Conservation (phyloP, 2,888 invertebrate species). For the Hypselothyrea guttata region DNA sequence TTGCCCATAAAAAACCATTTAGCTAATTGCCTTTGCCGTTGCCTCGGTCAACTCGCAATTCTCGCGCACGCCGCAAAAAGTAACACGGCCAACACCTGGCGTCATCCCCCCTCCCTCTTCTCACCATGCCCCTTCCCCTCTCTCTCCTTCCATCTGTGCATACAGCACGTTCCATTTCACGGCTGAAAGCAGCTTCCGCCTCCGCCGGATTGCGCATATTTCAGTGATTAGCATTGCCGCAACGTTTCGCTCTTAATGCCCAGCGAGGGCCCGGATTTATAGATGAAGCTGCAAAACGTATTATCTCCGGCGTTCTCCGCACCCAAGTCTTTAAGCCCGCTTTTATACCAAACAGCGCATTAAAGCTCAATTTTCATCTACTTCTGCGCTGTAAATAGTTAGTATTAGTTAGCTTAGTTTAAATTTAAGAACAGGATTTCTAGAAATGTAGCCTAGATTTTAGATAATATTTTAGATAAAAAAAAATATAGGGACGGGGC, state of each 20-base stretch:
- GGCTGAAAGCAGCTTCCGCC: slow-evolving; percentile 29
- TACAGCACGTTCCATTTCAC: slow-evolving; percentile 52
- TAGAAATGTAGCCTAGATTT: too few relatives aligned
- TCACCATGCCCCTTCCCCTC: background rate
- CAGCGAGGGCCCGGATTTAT: slow-evolving; percentile 1
- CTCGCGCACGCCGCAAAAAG: slow-evolving; percentile 11
- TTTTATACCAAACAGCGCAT: too few relatives aligned
- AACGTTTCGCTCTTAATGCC: slow-evolving; percentile 25
- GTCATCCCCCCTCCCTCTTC: background rate
- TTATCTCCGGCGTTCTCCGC: too few relatives aligned
- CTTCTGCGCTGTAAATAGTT: too few relatives aligned
- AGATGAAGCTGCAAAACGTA: background rate
- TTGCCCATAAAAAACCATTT: slow-evolving; percentile 65
- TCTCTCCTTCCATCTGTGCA: slow-evolving; percentile 14
- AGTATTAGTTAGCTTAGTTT: too few relatives aligned
- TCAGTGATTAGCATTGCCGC: slow-evolving; percentile 36
- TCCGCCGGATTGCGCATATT: slow-evolving; percentile 29
- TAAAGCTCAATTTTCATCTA: too few relatives aligned
- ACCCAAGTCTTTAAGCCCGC: too few relatives aligned
- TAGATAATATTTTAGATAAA: too few relatives aligned
- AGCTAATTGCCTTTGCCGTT: slow-evolving; percentile 59
- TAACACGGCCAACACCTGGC: slow-evolving; percentile 48
- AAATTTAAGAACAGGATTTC: too few relatives aligned
- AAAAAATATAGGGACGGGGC: too few relatives aligned
- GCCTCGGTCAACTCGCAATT: slow-evolving; percentile 21